Percentiles rank a stretch among this genome's conserved stretches.
These are phyloP conservation scores for Antheraea assamensis DNA, from an alignment of 2,888 invertebrate genomes.

Conservation along the genomic window DNA sequence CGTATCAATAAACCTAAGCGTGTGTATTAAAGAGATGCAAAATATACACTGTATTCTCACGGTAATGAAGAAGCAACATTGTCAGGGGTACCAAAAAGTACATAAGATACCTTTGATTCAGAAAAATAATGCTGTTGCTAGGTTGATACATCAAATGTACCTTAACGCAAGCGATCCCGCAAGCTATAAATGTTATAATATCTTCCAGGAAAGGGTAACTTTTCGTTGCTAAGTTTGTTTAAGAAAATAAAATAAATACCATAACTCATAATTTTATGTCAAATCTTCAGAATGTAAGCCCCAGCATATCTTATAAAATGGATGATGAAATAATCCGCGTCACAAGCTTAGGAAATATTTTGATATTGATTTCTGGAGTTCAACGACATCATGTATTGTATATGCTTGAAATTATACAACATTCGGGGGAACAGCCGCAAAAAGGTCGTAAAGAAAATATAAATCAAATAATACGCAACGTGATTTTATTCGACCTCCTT, in stretches of 20 bases:
- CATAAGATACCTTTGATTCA: no score
- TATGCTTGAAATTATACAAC: constrained; percentile 27
- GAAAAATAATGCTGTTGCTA: no score
- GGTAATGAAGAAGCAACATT: no score
- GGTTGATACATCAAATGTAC: no score
- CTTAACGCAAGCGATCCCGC: no score
- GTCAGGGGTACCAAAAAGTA: no score
- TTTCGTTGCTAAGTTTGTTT: not conserved
- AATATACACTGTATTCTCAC: no score
- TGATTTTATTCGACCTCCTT: constrained; percentile 18
- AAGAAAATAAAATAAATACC: not conserved
- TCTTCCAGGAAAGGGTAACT: not conserved
- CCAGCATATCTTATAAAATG: not conserved
- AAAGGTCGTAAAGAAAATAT: constrained; percentile 22
- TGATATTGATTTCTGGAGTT: constrained; percentile 4
- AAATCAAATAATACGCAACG: constrained; percentile 16
- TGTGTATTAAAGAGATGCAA: no score
- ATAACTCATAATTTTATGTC: not conserved
- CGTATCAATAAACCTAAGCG: no score
- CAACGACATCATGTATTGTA: constrained; percentile 16
- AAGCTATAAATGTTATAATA: not conserved
- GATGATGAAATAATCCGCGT: not conserved
- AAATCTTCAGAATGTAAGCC: not conserved
- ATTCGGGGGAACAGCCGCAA: constrained; percentile 23
- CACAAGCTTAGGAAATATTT: not conserved